A percentile compares a stretch with the other conserved stretches of the same genome.
These are phyloP conservation scores for Progne subis DNA, from an alignment of 2,113 vertebrate genomes.

Conservation along the genomic window DNA sequence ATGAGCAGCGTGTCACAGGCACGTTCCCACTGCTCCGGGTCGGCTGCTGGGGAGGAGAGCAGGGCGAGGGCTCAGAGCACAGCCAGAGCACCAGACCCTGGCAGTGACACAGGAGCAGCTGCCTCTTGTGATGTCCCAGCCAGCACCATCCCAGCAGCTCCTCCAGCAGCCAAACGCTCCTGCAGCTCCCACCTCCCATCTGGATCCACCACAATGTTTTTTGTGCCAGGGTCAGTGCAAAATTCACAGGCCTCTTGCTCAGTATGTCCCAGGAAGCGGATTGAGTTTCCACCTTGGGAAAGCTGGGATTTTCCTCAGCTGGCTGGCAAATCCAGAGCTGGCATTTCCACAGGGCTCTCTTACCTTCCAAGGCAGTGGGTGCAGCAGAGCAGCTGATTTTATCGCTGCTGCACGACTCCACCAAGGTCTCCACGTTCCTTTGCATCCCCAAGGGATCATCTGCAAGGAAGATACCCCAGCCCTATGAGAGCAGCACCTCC, in stretches of 20 bases:
- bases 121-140: background rate
- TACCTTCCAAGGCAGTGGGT: conserved; percentile 71
- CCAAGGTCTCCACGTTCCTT: conserved; percentile 72
- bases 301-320: background rate
- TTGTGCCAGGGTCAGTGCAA: background rate
- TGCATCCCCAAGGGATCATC: conserved; percentile 71
- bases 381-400: conserved; percentile 79
- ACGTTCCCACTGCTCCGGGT: conserved; percentile 68
- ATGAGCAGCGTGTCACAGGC: conserved; percentile 84
- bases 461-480: background rate
- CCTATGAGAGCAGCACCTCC: background rate
- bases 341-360: background rate
- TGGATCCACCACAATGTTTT: background rate
- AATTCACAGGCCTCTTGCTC: background rate
- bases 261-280: rapidly evolving
- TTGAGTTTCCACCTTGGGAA: background rate
- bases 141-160: background rate
- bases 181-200: background rate
- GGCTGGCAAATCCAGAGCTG: background rate
- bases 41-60: conserved; percentile 53
- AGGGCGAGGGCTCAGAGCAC: background rate
- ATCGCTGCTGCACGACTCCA: conserved; percentile 82
- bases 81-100: background rate
- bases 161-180: background rate
- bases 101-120: background rate